phyloP scores from a whole-genome alignment of 1,140 invertebrate genomes.

The Drosophila virilis region DNA sequence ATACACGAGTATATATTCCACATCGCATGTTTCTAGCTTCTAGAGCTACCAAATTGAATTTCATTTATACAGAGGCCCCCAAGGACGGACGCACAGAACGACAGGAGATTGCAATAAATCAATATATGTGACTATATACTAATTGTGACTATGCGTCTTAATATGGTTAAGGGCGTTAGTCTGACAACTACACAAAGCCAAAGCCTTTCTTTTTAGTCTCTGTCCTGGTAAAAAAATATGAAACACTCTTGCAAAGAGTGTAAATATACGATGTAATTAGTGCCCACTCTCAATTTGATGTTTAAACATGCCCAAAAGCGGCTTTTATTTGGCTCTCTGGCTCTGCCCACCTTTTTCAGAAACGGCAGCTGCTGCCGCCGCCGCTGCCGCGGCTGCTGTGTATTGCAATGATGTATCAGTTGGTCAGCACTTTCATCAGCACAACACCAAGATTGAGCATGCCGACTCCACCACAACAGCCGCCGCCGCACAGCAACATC shows the following conservation, averaged over 20 bases:
- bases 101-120: no score
- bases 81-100: no score
- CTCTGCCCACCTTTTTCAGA: constrained; percentile 50
- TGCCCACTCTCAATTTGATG: constrained; percentile 27
- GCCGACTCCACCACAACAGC: constrained; percentile 75
- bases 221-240: background rate
- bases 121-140: no score
- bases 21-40: no score
- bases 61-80: no score
- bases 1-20: no score
- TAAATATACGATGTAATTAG: constrained; percentile 54
- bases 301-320: constrained; percentile 67
- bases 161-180: no score
- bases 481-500: constrained; percentile 48
- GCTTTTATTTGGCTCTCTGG: constrained; percentile 54
- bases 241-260: constrained; percentile 27
- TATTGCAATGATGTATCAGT: constrained; percentile 73
- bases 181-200: no score
- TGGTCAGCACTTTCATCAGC: constrained; percentile 71
- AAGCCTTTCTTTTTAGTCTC: background rate
- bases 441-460: constrained; percentile 74
- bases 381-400: constrained; percentile 57
- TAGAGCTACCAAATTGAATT: no score
- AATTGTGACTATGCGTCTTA: no score
- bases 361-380: constrained; percentile 46